phyloP scores from a whole-genome alignment of 2,888 invertebrate genomes.

The Synergus gifuensis region DNA sequence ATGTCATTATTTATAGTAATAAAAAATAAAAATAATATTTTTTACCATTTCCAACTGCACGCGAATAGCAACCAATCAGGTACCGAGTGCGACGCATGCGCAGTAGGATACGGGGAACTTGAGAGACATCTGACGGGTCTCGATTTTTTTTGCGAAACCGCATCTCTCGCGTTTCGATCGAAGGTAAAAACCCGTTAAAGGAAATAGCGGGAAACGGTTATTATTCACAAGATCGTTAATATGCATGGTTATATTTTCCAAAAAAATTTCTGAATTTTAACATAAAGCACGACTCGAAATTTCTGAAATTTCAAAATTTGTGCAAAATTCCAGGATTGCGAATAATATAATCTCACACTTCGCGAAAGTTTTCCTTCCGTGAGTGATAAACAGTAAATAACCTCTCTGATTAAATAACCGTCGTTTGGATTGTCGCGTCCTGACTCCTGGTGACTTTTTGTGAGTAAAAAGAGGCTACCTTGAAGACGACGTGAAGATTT shows the following conservation, averaged over 20 bases:
- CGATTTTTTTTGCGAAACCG: background rate
- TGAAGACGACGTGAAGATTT: background rate
- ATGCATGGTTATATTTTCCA: background rate
- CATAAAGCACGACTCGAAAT: background rate
- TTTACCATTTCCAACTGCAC: too few relatives aligned
- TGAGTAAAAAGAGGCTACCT: background rate
- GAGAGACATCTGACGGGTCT: background rate
- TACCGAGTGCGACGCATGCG: too few relatives aligned
- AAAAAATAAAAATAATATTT: too few relatives aligned
- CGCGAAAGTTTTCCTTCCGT: background rate
- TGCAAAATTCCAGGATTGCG: too few relatives aligned
- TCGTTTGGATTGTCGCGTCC: background rate
- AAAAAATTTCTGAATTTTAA: background rate
- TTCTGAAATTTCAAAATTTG: background rate
- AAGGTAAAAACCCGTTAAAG: background rate
- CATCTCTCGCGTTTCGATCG: conserved; percentile 16
- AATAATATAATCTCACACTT: background rate
- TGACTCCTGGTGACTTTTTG: background rate
- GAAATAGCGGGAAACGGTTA: conserved; percentile 39
- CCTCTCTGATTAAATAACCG: conserved; percentile 19
- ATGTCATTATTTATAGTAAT: too few relatives aligned
- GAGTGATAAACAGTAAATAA: conserved; percentile 14
- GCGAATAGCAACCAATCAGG: too few relatives aligned
- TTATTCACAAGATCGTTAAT: background rate
- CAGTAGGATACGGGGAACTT: too few relatives aligned